phyloP scores from a whole-genome alignment of 2,797 vertebrate genomes.

The Hippoglossus hippoglossus region DNA sequence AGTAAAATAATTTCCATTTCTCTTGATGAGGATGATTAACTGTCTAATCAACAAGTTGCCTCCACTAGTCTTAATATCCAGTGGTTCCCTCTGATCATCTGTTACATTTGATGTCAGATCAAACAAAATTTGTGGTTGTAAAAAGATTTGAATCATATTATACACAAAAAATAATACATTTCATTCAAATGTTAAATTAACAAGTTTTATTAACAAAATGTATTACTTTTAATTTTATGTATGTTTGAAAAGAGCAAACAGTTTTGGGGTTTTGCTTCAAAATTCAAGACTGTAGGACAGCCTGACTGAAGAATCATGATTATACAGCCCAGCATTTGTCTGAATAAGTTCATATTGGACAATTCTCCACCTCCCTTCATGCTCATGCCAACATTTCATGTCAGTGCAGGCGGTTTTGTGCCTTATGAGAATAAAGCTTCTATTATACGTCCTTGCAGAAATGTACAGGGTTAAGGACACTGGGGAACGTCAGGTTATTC shows the following conservation, averaged over 20 bases:
- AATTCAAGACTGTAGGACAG: neutral
- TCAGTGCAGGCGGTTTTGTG: neutral
- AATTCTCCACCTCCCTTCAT: neutral
- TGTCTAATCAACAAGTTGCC: slow-evolving; percentile 19
- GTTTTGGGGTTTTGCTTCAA: neutral
- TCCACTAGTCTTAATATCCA: neutral
- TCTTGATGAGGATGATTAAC: slow-evolving; percentile 17
- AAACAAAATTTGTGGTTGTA: neutral
- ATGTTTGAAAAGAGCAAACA: neutral
- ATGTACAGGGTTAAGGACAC: too few species aligned
- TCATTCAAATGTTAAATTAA: too few species aligned
- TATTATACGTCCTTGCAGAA: too few species aligned
- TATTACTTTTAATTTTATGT: neutral
- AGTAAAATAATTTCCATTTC: too few species aligned
- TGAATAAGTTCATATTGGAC: neutral
- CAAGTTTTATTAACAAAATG: too few species aligned
- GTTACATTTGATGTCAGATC: neutral
- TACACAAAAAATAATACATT: too few species aligned
- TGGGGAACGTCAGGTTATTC: too few species aligned
- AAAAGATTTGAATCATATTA: neutral
- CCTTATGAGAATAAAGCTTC: neutral
- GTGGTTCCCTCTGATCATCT: neutral
- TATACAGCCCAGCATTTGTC: neutral
- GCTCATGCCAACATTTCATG: neutral
- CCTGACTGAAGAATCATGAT: neutral